Base-by-base conservation (phyloP, 2,113 vertebrate species). In the Nerophis lumbriciformis region DNA sequence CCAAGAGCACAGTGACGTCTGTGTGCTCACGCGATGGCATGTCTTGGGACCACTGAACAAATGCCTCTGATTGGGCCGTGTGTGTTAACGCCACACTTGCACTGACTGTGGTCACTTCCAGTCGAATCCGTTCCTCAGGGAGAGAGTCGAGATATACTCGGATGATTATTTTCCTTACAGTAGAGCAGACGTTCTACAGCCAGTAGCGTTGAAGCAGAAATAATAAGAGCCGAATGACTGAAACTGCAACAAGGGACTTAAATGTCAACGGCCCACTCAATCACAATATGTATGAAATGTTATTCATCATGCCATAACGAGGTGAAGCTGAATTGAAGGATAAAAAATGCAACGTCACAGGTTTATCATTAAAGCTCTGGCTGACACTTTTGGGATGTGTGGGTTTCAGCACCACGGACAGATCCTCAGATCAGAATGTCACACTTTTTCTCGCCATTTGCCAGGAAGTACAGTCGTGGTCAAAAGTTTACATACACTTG, bases 341-440 rank as follows among this genome's bases (percentile, higher is more conserved):
- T 8, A 54, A 39, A 3, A 39, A 45, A 45, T 6, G 42, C 3
- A 45, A 45, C 42, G 12, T 45, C 6, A 8, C 42, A 45, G 5
- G 10, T 4, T 9, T 45, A 45, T 45, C 42, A 45, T 45, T 45
- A 4, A 45, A 45, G 10, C 11, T 45, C 42, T 11, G 4, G 6
- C 42, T 4, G 42, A 11, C 2, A 4, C 5, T 3, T 12, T 39
- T 15, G 55, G 5, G 6, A 12, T 12, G 42, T 45, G 42, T 54
- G 9, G 36, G 10, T 55, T 79, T 83, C 63, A 84, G 75, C 42
- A 81, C 73, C 76, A 75, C 36, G 72, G 76, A 82, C 68, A 81
- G 71, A 39, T 65, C 48, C 50, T 10, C 16, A 4, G 38, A 16
- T 9, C 8, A 15, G 11, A 36, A 6, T 10, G 44, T 9, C 10